Conservation (phyloP, 2,888 invertebrate genomes). For the Eupithecia vulgata region DNA sequence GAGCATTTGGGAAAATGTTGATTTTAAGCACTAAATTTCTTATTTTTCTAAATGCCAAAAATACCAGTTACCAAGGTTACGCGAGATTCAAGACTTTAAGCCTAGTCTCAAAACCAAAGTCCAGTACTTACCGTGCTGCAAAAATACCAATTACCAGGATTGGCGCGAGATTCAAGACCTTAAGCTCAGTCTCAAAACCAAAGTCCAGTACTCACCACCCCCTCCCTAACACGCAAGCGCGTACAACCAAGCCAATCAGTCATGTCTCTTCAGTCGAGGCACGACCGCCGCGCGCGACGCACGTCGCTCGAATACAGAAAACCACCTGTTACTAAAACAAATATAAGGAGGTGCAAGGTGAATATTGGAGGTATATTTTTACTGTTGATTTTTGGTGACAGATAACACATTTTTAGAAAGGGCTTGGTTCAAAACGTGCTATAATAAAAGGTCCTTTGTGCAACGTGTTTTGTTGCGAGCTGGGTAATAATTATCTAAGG, state of each 20-base stretch:
- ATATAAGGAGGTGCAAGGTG: constrained; percentile 35
- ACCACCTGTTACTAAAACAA: constrained; percentile 34
- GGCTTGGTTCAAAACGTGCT: not conserved
- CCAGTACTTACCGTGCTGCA: not conserved
- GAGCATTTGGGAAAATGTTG: too few species aligned
- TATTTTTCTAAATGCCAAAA: too few species aligned
- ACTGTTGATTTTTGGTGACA: not conserved
- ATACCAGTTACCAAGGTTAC: too few species aligned
- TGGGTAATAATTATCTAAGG: not conserved
- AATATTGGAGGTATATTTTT: constrained; percentile 12
- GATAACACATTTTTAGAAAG: not conserved
- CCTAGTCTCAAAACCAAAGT: not conserved
- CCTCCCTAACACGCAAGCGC: constrained; percentile 26
- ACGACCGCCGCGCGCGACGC: constrained; percentile 27
- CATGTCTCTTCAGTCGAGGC: constrained; percentile 11
- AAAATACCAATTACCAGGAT: too few species aligned
- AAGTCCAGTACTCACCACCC: not conserved
- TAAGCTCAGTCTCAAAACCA: not conserved
- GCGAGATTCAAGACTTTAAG: not conserved
- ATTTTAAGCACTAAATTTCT: too few species aligned
- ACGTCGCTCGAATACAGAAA: not conserved
- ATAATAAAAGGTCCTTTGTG: not conserved
- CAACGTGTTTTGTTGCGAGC: not conserved
- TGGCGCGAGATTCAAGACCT: not conserved
- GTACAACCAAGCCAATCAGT: constrained; percentile 8